Evolutionary conservation across 2,113 vertebrate genomes (phyloP), one percentile per base, ranked within the genome.

Genomic region (Vidua chalybeata): DNA sequence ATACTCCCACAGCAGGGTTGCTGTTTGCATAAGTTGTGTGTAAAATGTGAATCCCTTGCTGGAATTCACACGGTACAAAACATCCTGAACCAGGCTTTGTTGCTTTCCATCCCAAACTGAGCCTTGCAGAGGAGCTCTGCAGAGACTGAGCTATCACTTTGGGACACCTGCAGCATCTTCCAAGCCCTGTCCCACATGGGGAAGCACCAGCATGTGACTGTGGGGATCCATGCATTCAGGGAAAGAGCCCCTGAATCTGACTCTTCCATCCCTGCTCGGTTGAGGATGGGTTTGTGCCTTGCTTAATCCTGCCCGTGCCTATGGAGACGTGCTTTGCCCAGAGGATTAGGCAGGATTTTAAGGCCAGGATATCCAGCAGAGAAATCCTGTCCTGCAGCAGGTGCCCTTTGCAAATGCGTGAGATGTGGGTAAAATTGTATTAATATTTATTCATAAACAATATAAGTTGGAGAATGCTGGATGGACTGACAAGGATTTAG

Each of bases 201-300:
- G 45, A 30, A 11, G 59, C 3, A 0, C 13, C 7, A 31, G 66
- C 51, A 48, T 0, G 0, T 64, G 14, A 6, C 55, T 63, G 56
- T 33, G 2, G 5, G 23, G 18, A 43, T 19, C 33, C 35, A 1
- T 4, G 21, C 30, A 54, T 69, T 35, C 39, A 45, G 31, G 20
- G 15, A 16, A 54, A 3, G n/a, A 66, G 46, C 46, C 35, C 33
- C 61, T 43, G 26, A 12, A 7, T 4, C 16, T 28, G 72, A 23
- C 45, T 55, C 51, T 72, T 21, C 78, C 67, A 26, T 10, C 52
- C 0, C 48, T 21, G 30, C 10, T 26, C 30, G 7, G 30, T 1
- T 12, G 2, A 22, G 35, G 8, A 1, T 7, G 39, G 43, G 9
- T 84, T 77, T 78, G 51, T 68, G 43, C 73, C 55, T 92, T 66